Percentiles rank a stretch among this genome's conserved stretches.
Conservation (phyloP, 2,888 invertebrate genomes). For the Dryadula phaetusa region DNA sequence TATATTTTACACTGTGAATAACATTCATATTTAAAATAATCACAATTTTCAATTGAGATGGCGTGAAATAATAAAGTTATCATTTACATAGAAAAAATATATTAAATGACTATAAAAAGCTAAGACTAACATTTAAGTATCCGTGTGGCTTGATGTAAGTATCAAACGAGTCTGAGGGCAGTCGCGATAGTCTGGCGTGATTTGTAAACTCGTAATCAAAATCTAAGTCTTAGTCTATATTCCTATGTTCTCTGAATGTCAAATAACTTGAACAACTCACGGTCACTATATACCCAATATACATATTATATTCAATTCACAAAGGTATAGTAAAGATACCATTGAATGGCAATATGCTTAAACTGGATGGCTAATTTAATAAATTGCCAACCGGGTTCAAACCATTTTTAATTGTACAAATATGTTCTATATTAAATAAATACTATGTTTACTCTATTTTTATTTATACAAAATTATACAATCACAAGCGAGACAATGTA, state of each 20-base stretch:
- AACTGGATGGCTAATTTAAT: neutral
- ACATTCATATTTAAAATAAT: conserved; percentile 61
- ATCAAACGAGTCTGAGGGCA: neutral
- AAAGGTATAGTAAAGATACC: conserved; percentile 5
- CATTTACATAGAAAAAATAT: conserved; percentile 13
- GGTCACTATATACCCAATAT: neutral
- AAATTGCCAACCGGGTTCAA: neutral
- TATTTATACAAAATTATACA: conserved; percentile 28
- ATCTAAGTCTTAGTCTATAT: neutral
- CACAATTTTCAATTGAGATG: conserved; percentile 54
- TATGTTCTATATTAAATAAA: conserved; percentile 21
- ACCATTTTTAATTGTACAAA: conserved; percentile 7
- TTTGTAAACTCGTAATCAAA: conserved; percentile 11
- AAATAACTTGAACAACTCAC: neutral
- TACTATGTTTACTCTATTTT: conserved; percentile 15
- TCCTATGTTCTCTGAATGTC: neutral
- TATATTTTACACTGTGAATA: conserved; percentile 62
- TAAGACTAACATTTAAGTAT: conserved; percentile 8
- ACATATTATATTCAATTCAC: conserved; percentile 13
- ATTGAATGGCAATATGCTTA: conserved; percentile 21
- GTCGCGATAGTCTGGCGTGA: neutral
- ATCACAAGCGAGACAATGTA: conserved; percentile 4
- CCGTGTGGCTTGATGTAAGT: conserved; percentile 7
- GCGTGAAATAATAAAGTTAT: conserved; percentile 15
- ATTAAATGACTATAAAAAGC: conserved; percentile 22